A percentile compares a stretch with the other conserved stretches of the same genome.
These are phyloP conservation scores for Xenotilapia leptura DNA, from an alignment of 2,113 vertebrate genomes.

Conservation along the genomic window DNA sequence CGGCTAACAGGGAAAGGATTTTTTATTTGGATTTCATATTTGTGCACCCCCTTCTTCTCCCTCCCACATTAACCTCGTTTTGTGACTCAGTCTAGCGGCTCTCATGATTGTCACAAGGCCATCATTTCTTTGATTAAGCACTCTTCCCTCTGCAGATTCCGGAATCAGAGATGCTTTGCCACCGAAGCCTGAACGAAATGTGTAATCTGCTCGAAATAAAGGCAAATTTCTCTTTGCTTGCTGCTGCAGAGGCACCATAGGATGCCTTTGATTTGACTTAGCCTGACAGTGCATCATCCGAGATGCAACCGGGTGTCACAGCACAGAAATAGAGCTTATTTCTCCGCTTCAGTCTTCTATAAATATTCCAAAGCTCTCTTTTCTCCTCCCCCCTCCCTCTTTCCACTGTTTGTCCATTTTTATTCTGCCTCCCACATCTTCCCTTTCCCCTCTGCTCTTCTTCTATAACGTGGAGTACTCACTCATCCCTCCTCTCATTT, in stretches of 20 bases:
- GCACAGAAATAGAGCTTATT: slow-evolving; percentile 59
- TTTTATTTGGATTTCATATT: background rate
- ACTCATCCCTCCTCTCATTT: background rate
- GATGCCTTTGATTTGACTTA: slow-evolving; percentile 32
- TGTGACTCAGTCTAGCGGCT: background rate
- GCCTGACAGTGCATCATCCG: slow-evolving; percentile 45
- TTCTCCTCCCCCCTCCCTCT: background rate
- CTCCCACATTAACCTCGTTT: background rate
- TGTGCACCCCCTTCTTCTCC: background rate
- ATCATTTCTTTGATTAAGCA: slow-evolving; percentile 6
- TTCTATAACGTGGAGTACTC: background rate
- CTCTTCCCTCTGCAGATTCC: background rate
- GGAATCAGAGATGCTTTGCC: background rate
- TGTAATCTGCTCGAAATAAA: background rate
- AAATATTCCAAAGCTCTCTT: slow-evolving; percentile 56
- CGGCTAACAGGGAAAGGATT: background rate
- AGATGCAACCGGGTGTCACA: slow-evolving; percentile 32
- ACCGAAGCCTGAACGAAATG: background rate
- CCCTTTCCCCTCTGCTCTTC: background rate
- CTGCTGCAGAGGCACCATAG: background rate
- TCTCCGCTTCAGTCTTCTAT: slow-evolving; percentile 51
- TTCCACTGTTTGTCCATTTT: background rate
- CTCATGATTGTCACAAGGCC: background rate
- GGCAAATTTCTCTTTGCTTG: background rate
- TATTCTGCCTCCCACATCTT: slow-evolving; percentile 17